Evolutionary conservation across 2,113 vertebrate species (phyloP).

Genomic region (Cynopterus brachyotis): DNA sequence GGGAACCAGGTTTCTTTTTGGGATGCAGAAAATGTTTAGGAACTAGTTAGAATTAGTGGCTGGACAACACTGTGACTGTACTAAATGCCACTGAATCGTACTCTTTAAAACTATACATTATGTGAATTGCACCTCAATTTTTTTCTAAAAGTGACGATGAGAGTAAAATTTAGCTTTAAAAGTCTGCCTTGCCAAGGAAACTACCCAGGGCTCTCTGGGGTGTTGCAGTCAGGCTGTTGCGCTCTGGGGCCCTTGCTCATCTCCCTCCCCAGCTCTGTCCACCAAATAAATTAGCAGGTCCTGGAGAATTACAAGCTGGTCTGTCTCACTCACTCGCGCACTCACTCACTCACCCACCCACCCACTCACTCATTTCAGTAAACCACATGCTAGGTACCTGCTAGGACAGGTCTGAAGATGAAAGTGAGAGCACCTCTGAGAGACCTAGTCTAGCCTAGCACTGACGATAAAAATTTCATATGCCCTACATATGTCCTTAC

Average conservation of each 20-base stretch:
- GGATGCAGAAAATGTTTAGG: background rate
- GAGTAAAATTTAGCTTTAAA: background rate
- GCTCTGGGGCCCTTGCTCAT: background rate
- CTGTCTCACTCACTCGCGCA: background rate
- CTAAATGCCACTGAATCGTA: background rate
- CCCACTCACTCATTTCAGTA: background rate
- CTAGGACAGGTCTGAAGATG: too few relatives aligned
- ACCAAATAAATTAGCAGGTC: background rate
- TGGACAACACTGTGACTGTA: too few relatives aligned
- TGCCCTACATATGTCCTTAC: background rate
- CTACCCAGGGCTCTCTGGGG: background rate
- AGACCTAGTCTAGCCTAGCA: background rate
- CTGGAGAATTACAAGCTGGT: background rate
- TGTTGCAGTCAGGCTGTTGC: too few relatives aligned
- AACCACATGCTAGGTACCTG: too few relatives aligned
- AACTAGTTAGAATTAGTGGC: background rate
- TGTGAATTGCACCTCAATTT: background rate
- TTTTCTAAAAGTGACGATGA: background rate
- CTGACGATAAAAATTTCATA: background rate
- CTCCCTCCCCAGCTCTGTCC: background rate
- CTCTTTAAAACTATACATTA: background rate
- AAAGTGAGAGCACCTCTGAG: background rate
- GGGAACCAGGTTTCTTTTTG: background rate
- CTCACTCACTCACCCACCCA: background rate
- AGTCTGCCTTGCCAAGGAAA: background rate